Conservation (phyloP, 2,797 vertebrate species). For the Denticeps clupeoides region DNA sequence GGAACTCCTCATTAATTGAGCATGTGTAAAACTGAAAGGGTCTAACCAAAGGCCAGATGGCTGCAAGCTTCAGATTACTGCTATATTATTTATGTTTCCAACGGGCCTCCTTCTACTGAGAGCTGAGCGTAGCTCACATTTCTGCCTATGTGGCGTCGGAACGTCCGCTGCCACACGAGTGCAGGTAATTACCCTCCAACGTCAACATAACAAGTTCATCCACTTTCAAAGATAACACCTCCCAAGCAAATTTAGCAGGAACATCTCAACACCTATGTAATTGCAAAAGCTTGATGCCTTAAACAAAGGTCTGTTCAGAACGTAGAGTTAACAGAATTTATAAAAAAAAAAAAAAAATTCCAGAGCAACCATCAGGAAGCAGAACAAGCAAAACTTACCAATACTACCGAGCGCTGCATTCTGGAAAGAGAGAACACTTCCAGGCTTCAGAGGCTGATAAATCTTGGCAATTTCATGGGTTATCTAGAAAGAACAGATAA, state of each 20-base stretch:
- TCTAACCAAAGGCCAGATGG: slow-evolving; percentile 38
- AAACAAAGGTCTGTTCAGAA: no score
- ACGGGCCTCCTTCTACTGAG: slow-evolving; percentile 23
- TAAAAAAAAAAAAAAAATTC: no score
- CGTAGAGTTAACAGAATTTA: no score
- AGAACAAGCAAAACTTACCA: slow-evolving; percentile 57
- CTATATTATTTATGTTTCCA: slow-evolving; percentile 53
- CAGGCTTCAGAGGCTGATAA: slow-evolving; percentile 65
- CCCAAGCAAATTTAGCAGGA: no score
- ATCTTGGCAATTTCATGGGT: slow-evolving; percentile 68
- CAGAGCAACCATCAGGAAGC: no score
- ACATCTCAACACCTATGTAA: no score
- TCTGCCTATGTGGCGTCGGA: slow-evolving; percentile 23
- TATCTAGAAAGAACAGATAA: slow-evolving; percentile 45
- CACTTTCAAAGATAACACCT: no score
- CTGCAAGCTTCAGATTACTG: slow-evolving; percentile 25
- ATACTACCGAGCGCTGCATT: slow-evolving; percentile 64
- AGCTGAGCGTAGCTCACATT: slow-evolving; percentile 31
- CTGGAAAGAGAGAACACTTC: slow-evolving; percentile 60
- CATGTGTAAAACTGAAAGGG: slow-evolving; percentile 34
- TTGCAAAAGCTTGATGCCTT: no score
- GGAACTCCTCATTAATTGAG: no score
- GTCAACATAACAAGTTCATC: no score
- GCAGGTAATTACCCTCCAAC: no score
- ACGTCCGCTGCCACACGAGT: slow-evolving; percentile 4